Evolutionary conservation across 2,888 invertebrate species (phyloP), one percentile per base, ranked within the genome.

Genomic region (Lobophora halterata): DNA sequence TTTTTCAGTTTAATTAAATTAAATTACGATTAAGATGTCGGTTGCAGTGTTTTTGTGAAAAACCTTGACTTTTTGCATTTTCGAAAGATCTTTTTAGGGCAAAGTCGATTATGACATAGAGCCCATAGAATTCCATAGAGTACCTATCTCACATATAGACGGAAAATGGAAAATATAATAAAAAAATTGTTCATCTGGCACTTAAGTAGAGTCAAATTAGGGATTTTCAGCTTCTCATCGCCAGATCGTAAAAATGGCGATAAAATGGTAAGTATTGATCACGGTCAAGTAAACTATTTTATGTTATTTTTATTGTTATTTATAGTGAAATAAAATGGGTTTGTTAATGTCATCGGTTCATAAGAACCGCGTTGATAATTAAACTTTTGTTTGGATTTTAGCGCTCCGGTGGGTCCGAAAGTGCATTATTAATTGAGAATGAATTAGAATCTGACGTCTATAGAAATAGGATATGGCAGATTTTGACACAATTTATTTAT

Each of bases 291-390:
- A 73, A 79, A 77, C 82, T 85, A 85, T 85, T 86, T 85, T 76
- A 86, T 81, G 78, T 71, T 70, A 60, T 76, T 87, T 86, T 85
- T 85, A 85, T 80, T 74, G 82, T 83, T 83, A 85, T 87, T 87
- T 83, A 85, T 86, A 63, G 78, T 55, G 65, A 51, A 75, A 81
- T 83, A 83, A 86, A 86, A 82, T 60, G 59, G 71, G 75, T 81
- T 81, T 78, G 76, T 82, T 71, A 74, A 76, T 80, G 79, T 79
- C 76, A 77, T 75, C 75, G 72, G 70, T 63, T 72, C 61, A 52
- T 61, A 62, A 61, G 67, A 61, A 58, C 58, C 59, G 60, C 63
- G 58, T 35, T 28, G 52, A 52, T 54, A 52, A 55, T 56, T 54
- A 51, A 55, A 55, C 46, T 51, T 52, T 52, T 52, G 47, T 56